Base-by-base conservation (phyloP, 2,113 vertebrate genomes). In the Silurus meridionalis region DNA sequence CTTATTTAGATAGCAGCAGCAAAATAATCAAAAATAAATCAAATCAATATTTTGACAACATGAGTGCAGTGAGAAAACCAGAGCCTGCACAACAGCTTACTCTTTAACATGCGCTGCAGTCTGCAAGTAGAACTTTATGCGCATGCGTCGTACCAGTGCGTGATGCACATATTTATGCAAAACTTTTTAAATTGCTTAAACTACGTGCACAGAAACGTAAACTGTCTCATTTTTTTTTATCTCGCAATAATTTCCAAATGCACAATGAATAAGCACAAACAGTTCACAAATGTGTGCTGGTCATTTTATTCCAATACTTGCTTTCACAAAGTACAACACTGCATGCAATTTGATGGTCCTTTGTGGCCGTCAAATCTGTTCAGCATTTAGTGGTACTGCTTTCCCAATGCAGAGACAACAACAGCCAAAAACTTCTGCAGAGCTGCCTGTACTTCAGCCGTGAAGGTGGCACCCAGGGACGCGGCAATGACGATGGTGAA, bases 401-500 rank as follows among this genome's bases (percentile, higher is more conserved):
- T 90, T 57, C 74, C 69, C 14, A 84, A 72, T 8, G 78, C 80
- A 19, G 84, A 52, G 14, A 83, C 55, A 4, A 64, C 88, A 10
- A 84, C 87, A 58, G 88, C 58, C 69, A 91, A 9, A 66, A 91
- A 89, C 17, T 90, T 91, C 84, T 91, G 90, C 28, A 87, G 82
- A 71, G 89, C 78, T 23, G 88, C 90, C 67, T 91, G 90, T 5
- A 83, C 67, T 6, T 87, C 78, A 74, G 87, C 84, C 13, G 85
- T 88, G 82, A 90, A 90, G 57, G 10, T 52, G 61, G 60, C 6
- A 1, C 88, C 88, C 80, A 88, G 0, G 7, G 75, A 46, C 4
- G 60, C 37, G 52, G 90, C 89, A 46, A 90, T n/a, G 61, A 90
- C 90, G 50, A 91, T 58, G 84, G 86, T 90, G 13, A 91, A 17